Evolutionary conservation across 2,888 invertebrate genomes (phyloP), one percentile per base, ranked within the genome.

Genomic region (Thereva nobilitata): DNA sequence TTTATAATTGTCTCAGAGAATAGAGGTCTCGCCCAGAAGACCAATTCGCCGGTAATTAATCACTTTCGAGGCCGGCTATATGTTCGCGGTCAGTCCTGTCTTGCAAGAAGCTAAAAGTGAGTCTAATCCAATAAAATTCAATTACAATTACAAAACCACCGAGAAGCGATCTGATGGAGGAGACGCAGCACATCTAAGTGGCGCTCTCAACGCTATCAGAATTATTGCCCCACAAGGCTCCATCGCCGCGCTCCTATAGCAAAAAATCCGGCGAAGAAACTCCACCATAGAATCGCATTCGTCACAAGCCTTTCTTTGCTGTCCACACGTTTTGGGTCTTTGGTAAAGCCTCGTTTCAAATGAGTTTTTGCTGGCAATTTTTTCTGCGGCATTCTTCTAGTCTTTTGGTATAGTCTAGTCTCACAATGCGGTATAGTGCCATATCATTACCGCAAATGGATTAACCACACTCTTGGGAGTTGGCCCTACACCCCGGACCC

Each of bases 381-480:
- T 61, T 57, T 57, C 44, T 10, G 55, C 42, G 42, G 55, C 9
- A 10, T 10, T 12, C 6, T 49, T 10, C 3, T 49, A 2, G 9
- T 49, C 6, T 49, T 49, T 49, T 7, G 9, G 12, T 9, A 2
- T 1, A 10, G 9, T 49, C 10, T 10, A 38, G 23, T 23, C 23
- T 2, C 23, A 23, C 23, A 23, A 23, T 23, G 23, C 50, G 66
- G 45, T 52, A 8, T 55, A 61, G 64, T 56, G 49, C 68, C 68
- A 68, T 68, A 59, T 68, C 56, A 68, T 68, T 68, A 68, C 56
- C 68, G 64, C 68, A 68, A 68, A 68, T 68, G 68, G 66, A 68
- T 68, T 68, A 68, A 68, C 68, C 56, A 66, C 55, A 66, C 53
- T 56, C 54, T 49, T 61, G 54, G 23, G 23, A 23, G 23, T 23